Conservation (phyloP, 64 coral and sea anemone genomes). For the Pocillopora damicornis region DNA sequence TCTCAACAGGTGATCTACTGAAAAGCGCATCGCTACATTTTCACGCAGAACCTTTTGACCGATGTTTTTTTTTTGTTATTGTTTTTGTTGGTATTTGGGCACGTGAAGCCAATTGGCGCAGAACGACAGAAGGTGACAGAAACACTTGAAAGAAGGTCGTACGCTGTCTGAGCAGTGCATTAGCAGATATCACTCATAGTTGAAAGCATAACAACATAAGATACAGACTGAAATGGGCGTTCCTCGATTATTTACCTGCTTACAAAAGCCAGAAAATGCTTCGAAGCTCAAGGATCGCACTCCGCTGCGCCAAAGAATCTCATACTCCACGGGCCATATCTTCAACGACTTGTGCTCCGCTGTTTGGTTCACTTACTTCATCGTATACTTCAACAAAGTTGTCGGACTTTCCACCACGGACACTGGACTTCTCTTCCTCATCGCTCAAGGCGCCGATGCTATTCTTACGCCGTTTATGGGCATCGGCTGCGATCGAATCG, state of each 20-base stretch:
- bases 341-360: conserved; percentile 82
- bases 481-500: conserved; percentile 55
- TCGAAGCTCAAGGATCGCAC: conserved; percentile 9
- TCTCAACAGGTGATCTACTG: not conserved
- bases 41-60: not conserved
- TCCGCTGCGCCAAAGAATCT: conserved; percentile 60
- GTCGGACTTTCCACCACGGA: conserved; percentile 64
- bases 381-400: conserved; percentile 90
- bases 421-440: conserved; percentile 63
- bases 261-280: not conserved
- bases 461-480: conserved; percentile 80
- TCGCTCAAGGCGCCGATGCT: conserved; percentile 74
- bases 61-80: too few relatives aligned
- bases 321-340: conserved; percentile 68
- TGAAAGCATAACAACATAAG: not conserved
- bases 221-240: not conserved
- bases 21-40: not conserved
- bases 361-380: conserved; percentile 71
- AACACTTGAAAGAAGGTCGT: too few relatives aligned
- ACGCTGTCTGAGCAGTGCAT: too few relatives aligned
- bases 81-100: too few relatives aligned
- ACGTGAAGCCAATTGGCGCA: too few relatives aligned
- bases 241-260: not conserved
- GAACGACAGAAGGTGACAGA: too few relatives aligned
- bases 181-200: too few relatives aligned